phyloP scores from a whole-genome alignment of 2,888 invertebrate species.

The Ectropis crepuscularia region DNA sequence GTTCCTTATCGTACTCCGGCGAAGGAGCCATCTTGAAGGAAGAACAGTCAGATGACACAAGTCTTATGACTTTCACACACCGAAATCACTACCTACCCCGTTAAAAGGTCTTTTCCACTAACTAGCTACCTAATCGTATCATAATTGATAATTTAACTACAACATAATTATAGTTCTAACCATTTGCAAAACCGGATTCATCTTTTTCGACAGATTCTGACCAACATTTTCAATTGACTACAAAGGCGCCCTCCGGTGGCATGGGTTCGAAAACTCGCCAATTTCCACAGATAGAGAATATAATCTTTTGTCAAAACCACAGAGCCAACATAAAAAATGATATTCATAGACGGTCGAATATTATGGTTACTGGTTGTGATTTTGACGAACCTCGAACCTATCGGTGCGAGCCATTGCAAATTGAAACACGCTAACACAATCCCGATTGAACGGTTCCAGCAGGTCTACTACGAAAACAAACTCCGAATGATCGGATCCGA shows the following conservation, averaged over 20 bases:
- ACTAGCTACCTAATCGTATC: slow-evolving; percentile 72
- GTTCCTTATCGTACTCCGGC: slow-evolving; percentile 90
- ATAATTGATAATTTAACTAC: slow-evolving; percentile 65
- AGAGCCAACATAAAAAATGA: too few species aligned
- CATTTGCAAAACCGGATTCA: slow-evolving; percentile 72
- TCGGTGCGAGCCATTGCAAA: too few species aligned
- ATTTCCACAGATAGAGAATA: too few species aligned
- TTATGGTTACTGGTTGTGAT: too few species aligned
- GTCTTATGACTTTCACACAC: slow-evolving; percentile 82
- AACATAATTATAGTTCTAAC: slow-evolving; percentile 72
- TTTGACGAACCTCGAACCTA: too few species aligned
- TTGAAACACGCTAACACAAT: too few species aligned
- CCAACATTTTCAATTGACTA: slow-evolving; percentile 76
- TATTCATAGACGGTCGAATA: too few species aligned
- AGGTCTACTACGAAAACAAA: too few species aligned
- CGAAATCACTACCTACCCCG: slow-evolving; percentile 69
- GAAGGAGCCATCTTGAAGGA: slow-evolving; percentile 91
- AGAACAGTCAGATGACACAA: slow-evolving; percentile 85
- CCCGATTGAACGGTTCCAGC: too few species aligned
- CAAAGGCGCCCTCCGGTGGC: slow-evolving; percentile 55
- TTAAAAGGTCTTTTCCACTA: slow-evolving; percentile 61
- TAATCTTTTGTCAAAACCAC: too few species aligned
- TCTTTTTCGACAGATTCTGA: slow-evolving; percentile 78
- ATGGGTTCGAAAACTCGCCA: slow-evolving; percentile 29
- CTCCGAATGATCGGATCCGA: too few species aligned